Percentiles rank a stretch among this genome's conserved stretches.
Evolutionary conservation across 2,797 vertebrate species (phyloP).

Genomic region (Squalus acanthias): DNA sequence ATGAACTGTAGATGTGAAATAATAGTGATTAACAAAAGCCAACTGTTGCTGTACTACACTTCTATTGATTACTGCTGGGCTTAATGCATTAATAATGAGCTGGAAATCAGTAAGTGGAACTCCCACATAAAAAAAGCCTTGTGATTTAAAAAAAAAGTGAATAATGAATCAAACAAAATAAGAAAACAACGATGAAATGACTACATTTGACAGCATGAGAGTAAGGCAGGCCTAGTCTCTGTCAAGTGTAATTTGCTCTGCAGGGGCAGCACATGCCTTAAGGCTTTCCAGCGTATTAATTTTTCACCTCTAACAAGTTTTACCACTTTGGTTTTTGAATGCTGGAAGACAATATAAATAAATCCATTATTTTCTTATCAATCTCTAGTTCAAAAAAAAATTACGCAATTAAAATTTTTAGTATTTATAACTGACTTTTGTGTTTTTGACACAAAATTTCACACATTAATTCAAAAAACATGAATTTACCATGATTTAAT

Average conservation of each 20-base stretch:
- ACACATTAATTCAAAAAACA: not conserved
- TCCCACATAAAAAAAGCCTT: not conserved
- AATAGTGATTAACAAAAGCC: not conserved
- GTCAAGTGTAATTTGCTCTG: not conserved
- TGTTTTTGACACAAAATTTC: not conserved
- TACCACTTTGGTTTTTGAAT: not conserved
- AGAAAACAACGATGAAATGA: not conserved
- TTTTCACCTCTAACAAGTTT: not conserved
- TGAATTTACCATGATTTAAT: not conserved
- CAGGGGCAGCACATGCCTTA: not conserved
- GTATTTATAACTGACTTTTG: not conserved
- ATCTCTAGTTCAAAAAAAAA: not conserved
- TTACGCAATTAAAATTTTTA: not conserved
- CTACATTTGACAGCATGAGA: not conserved
- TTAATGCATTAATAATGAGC: constrained; percentile 26
- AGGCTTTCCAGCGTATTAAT: not conserved
- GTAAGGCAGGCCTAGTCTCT: not conserved
- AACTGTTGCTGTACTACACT: not conserved
- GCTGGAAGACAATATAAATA: not conserved
- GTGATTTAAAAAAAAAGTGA: not conserved
- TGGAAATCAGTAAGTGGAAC: not conserved
- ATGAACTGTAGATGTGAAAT: not conserved
- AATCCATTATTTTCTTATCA: not conserved
- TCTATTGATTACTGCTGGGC: not conserved
- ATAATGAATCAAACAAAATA: not conserved